Base-by-base conservation (phyloP, 1,140 invertebrate species). In the Parapsyche elsis region DNA sequence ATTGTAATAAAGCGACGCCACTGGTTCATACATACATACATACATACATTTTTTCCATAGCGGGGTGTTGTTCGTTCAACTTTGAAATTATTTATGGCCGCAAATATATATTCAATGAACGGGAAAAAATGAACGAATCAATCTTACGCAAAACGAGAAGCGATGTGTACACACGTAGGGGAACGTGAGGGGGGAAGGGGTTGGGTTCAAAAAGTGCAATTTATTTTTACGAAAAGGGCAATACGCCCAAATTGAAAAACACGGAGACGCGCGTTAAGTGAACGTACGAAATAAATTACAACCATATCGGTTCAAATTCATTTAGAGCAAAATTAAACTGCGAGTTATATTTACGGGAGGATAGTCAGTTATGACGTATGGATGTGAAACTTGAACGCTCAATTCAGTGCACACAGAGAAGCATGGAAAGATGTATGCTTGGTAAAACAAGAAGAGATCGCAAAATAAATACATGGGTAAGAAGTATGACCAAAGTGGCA, bases 51-150 rank as follows among this genome's bases (percentile, higher is more conserved):
- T 61, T 61, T 67, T 67, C 0, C 21, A 67, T 21, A 1, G 61
- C 2, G 61, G 61, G 19, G 61, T 67, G 49, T 53, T 26, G 38
- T 23, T 71, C 70, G 4, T 30, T 45, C 24, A 46, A 21, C 30
- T 80, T 21, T 77, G 57, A 76, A 76, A 81, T 81, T 75, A 81
- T 81, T 81, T 81, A 81, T 74, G 46, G 46, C 46, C 76, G 80
- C 71, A 81, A 79, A 81, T 79, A 78, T 24, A 49, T 12, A 75
- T 75, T 61, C 80, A 81, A 81, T 79, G 80, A 79, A 78, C 53
- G 71, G 71, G 76, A 79, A 81, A 78, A 76, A 74, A 81, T 78
- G 76, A 79, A 81, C 76, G 76, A 81, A 81, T 81, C 80, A 81
- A 81, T 81, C 76, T 80, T 75, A 59, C 19, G 71, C 26, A 16